Evolutionary conservation across 2,113 vertebrate genomes (phyloP).

Genomic region (Lepisosteus osseus): DNA sequence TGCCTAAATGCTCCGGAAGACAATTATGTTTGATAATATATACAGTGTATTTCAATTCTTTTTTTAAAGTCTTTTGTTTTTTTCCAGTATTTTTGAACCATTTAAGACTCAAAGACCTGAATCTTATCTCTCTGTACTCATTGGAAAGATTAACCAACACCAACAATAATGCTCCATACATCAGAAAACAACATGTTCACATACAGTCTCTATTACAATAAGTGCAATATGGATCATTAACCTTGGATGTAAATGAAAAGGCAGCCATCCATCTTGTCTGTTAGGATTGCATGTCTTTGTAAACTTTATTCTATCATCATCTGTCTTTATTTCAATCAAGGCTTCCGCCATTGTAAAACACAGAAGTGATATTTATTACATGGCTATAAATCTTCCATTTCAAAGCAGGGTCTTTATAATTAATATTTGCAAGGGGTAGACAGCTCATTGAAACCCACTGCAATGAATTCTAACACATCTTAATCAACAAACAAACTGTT

Average conservation of each 20-base stretch:
- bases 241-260: constrained; percentile 29
- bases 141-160: too few species aligned
- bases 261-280: constrained; percentile 23
- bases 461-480: neutral
- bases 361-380: constrained; percentile 11
- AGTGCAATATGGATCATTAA: constrained; percentile 23
- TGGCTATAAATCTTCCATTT: constrained; percentile 23
- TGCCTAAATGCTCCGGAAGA: neutral
- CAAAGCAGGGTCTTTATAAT: neutral
- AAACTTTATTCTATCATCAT: constrained; percentile 28
- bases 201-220: too few species aligned
- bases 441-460: neutral
- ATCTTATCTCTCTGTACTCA: too few species aligned
- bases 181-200: too few species aligned
- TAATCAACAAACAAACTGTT: neutral
- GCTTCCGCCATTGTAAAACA: constrained; percentile 18
- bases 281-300: constrained; percentile 22
- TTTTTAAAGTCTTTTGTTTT: too few species aligned
- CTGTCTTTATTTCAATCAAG: constrained; percentile 25
- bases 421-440: neutral
- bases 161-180: too few species aligned
- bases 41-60: too few species aligned
- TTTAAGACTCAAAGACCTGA: too few species aligned
- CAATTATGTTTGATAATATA: neutral
- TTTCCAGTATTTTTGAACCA: too few species aligned